These are phyloP conservation scores for Monodelphis domestica DNA, from an alignment of 2,797 vertebrate genomes.

Conservation along the genomic window DNA sequence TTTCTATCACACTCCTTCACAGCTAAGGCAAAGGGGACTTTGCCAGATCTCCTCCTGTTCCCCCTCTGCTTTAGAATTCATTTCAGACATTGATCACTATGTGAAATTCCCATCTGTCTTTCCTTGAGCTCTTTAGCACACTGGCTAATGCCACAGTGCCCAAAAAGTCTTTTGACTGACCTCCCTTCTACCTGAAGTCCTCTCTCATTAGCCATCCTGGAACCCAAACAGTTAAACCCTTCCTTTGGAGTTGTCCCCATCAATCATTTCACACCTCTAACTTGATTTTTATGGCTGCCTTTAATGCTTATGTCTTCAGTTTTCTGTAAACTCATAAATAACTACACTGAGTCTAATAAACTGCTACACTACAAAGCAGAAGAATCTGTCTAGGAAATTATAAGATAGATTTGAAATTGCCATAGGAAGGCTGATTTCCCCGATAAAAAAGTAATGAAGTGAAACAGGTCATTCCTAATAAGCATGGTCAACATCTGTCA, in stretches of 20 bases:
- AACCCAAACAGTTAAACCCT: constrained; percentile 62
- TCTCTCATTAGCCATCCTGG: constrained; percentile 63
- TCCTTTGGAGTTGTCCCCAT: constrained; percentile 56
- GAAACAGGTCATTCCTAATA: constrained; percentile 77
- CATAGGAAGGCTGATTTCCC: constrained; percentile 71
- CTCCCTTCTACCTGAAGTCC: constrained; percentile 48
- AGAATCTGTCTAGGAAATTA: constrained; percentile 69
- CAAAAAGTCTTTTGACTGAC: constrained; percentile 44
- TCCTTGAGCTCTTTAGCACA: background rate
- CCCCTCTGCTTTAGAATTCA: background rate
- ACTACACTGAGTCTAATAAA: constrained; percentile 68
- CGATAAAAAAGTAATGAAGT: constrained; percentile 77
- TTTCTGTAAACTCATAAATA: constrained; percentile 80
- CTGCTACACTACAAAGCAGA: constrained; percentile 50
- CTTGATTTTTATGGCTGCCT: constrained; percentile 49
- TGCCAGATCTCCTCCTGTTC: background rate
- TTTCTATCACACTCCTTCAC: background rate
- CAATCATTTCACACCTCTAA: constrained; percentile 73
- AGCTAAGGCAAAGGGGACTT: background rate
- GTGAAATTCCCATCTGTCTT: background rate
- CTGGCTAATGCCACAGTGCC: constrained; percentile 25
- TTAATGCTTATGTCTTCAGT: constrained; percentile 66
- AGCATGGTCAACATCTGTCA: constrained; percentile 72
- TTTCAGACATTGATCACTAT: constrained; percentile 11
- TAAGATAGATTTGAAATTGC: constrained; percentile 78